Conservation (phyloP, 2,888 invertebrate genomes). For the Tetheella fluctuosa region DNA sequence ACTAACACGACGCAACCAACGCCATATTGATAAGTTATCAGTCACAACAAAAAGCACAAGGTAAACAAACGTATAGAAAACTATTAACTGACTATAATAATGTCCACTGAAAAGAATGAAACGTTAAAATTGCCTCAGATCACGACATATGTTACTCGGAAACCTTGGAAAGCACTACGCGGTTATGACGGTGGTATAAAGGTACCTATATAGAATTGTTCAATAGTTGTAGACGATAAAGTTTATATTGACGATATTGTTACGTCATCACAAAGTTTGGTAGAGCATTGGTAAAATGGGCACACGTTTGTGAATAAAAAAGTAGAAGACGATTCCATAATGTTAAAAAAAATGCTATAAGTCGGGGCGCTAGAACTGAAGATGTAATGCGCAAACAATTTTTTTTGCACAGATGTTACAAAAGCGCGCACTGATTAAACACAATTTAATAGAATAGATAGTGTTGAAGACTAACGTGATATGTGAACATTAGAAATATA, state of each 20-base stretch:
- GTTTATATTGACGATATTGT: background rate
- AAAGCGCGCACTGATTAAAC: too few relatives aligned
- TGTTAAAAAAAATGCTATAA: too few relatives aligned
- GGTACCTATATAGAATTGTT: slow-evolving; percentile 6
- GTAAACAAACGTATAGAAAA: slow-evolving; percentile 47
- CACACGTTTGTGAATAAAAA: slow-evolving; percentile 4
- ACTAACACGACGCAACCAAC: slow-evolving; percentile 49
- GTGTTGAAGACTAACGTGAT: background rate
- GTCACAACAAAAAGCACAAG: slow-evolving; percentile 39
- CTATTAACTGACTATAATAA: slow-evolving; percentile 45
- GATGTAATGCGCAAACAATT: background rate
- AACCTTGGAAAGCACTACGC: slow-evolving; percentile 44
- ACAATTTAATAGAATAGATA: background rate
- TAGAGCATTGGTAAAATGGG: background rate
- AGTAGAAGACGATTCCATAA: too few relatives aligned
- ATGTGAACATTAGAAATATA: slow-evolving; percentile 23
- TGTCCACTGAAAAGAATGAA: slow-evolving; percentile 42
- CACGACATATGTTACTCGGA: slow-evolving; percentile 34
- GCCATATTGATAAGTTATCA: slow-evolving; percentile 36
- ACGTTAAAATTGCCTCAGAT: slow-evolving; percentile 33
- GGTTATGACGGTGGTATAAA: slow-evolving; percentile 2
- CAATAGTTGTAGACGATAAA: background rate
- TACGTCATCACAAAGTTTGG: background rate
- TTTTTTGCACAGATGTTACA: background rate
- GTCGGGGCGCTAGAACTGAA: too few relatives aligned